Evolutionary conservation across 2,888 invertebrate species (phyloP).

Genomic region (Catocala sponsa): DNA sequence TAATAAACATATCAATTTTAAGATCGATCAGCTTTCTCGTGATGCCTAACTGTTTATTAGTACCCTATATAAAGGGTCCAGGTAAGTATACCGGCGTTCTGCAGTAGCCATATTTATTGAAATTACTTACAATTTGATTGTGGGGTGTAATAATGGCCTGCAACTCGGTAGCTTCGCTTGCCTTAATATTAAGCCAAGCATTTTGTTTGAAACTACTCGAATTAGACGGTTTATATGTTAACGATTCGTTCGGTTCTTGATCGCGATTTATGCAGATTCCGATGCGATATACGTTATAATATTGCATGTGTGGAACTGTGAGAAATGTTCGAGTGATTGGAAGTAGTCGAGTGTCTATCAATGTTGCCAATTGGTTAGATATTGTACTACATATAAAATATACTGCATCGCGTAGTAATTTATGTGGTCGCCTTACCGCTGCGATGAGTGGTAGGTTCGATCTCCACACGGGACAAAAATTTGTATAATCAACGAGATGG

Average conservation of each 20-base stretch:
- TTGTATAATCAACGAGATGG: no score
- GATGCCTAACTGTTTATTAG: conserved; percentile 85
- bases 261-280: conserved; percentile 18
- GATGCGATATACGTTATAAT: not conserved
- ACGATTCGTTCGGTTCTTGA: conserved; percentile 36
- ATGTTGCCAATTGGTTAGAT: no score
- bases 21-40: conserved; percentile 84
- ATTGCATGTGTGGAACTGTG: not conserved
- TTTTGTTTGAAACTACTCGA: conserved; percentile 77
- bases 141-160: conserved; percentile 77
- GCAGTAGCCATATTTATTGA: conserved; percentile 83
- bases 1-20: conserved; percentile 86
- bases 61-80: conserved; percentile 75
- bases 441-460: no score
- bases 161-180: conserved; percentile 77
- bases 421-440: no score
- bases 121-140: conserved; percentile 87
- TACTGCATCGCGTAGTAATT: no score
- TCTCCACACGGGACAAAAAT: no score
- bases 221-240: conserved; percentile 75
- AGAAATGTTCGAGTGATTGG: not conserved
- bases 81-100: conserved; percentile 68
- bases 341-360: no score
- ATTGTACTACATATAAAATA: no score
- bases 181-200: conserved; percentile 74